These are phyloP conservation scores for Dinomys branickii DNA, from an alignment of 2,113 vertebrate species.

Conservation along the genomic window DNA sequence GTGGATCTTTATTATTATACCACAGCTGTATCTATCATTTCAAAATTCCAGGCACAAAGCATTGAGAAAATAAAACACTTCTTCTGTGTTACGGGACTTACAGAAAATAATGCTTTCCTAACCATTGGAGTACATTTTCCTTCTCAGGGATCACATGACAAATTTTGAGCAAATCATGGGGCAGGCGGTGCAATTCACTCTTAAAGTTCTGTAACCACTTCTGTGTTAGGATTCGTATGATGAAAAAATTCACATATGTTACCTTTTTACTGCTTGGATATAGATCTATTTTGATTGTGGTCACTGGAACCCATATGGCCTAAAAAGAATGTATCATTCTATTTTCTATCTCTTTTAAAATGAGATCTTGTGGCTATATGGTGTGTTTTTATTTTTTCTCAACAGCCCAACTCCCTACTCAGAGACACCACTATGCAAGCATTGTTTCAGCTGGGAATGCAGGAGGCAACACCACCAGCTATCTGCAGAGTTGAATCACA, in stretches of 20 bases:
- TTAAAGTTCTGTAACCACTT: not conserved
- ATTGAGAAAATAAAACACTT: slow-evolving; percentile 23
- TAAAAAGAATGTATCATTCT: slow-evolving; percentile 22
- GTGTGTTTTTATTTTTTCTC: not conserved
- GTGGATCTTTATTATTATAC: slow-evolving; percentile 17
- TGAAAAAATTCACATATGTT: not conserved
- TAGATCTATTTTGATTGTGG: slow-evolving; percentile 47
- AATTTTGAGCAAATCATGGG: slow-evolving; percentile 1
- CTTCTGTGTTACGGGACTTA: not conserved
- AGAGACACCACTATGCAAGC: not conserved
- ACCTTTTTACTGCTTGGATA: not conserved
- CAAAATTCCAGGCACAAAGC: slow-evolving; percentile 27
- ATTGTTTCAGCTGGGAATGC: not conserved
- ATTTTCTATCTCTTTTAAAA: slow-evolving; percentile 43
- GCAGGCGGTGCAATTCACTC: not conserved
- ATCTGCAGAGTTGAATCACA: not conserved
- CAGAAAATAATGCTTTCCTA: slow-evolving; percentile 56
- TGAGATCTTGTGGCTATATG: not conserved
- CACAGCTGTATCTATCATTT: slow-evolving; percentile 34
- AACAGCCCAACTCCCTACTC: not conserved
- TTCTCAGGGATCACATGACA: slow-evolving; percentile 19
- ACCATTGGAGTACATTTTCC: not conserved
- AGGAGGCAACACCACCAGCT: not conserved
- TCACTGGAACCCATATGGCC: not conserved
- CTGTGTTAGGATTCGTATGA: not conserved